Evolutionary conservation across 2,797 vertebrate genomes (phyloP).

Genomic region (Lithobates pipiens): DNA sequence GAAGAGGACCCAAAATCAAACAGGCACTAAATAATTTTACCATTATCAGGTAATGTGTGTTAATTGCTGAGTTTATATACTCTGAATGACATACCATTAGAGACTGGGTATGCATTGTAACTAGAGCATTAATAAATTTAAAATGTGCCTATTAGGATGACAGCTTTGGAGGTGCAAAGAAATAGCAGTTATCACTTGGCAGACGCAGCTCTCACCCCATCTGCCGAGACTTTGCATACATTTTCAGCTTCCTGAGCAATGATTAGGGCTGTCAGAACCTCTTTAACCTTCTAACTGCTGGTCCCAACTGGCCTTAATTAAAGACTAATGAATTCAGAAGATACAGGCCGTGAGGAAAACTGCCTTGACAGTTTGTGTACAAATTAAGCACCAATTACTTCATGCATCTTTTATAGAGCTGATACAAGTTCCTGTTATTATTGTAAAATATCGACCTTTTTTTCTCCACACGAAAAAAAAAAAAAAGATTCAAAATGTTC

Average conservation of each 20-base stretch:
- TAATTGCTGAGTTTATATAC: slow-evolving; percentile 94
- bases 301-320: slow-evolving; percentile 99
- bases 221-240: slow-evolving; percentile 93
- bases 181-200: slow-evolving; percentile 98
- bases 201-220: slow-evolving; percentile 90
- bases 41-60: slow-evolving; percentile 92
- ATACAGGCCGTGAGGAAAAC: slow-evolving; percentile 92
- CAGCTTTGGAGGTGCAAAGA: slow-evolving; percentile 94
- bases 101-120: slow-evolving; percentile 87
- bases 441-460: slow-evolving; percentile 83
- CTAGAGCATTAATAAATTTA: slow-evolving; percentile 90
- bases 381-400: slow-evolving; percentile 93
- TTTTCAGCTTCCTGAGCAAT: slow-evolving; percentile 99
- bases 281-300: slow-evolving; percentile 99
- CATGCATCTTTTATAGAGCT: slow-evolving; percentile 85
- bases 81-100: slow-evolving; percentile 88
- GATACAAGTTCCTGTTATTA: slow-evolving; percentile 86
- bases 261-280: slow-evolving; percentile 99
- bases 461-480: slow-evolving; percentile 76
- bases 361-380: slow-evolving; percentile 94
- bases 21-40: slow-evolving; percentile 86
- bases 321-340: slow-evolving; percentile 99
- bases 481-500: slow-evolving; percentile 73
- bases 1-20: slow-evolving; percentile 71
- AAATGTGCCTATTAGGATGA: slow-evolving; percentile 91